Conservation (phyloP, 2,888 invertebrate genomes). For the Amitus sp. region DNA sequence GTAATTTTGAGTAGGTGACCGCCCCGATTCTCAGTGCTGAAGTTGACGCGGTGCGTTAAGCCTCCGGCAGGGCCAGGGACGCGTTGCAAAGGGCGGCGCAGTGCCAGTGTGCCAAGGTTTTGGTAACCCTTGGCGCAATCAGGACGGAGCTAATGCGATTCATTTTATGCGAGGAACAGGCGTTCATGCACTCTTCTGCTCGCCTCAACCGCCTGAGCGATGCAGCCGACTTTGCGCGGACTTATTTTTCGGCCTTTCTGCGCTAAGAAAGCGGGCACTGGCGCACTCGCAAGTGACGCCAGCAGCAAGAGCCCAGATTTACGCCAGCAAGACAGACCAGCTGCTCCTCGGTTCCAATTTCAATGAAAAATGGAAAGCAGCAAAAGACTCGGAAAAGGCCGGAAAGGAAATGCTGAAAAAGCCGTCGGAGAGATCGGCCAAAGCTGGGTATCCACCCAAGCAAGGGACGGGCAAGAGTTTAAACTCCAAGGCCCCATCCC, state of each 20-base stretch:
- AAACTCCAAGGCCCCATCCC: background rate
- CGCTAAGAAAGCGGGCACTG: background rate
- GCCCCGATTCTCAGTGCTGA: slow-evolving; percentile 9
- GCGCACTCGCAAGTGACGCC: background rate
- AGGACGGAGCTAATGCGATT: background rate
- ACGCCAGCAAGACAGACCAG: background rate
- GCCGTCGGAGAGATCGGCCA: background rate
- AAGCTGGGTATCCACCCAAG: background rate
- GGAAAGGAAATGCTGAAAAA: slow-evolving; percentile 7
- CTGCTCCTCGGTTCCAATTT: slow-evolving; percentile 8
- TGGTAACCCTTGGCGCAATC: background rate
- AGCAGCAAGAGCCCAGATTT: background rate
- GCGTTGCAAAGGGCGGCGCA: background rate
- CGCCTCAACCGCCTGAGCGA: background rate
- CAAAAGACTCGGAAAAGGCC: slow-evolving; percentile 4
- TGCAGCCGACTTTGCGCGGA: slow-evolving; percentile 8
- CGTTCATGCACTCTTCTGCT: background rate
- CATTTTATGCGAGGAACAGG: background rate
- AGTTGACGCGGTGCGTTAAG: slow-evolving; percentile 5
- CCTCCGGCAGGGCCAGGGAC: slow-evolving; percentile 10
- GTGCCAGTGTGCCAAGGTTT: background rate
- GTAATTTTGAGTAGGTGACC: too few relatives aligned
- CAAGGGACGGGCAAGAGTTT: background rate
- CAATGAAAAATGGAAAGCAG: slow-evolving; percentile 5
- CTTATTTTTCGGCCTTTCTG: background rate